Evolutionary conservation across 2,113 vertebrate species (phyloP).

Genomic region (Sander lucioperca): DNA sequence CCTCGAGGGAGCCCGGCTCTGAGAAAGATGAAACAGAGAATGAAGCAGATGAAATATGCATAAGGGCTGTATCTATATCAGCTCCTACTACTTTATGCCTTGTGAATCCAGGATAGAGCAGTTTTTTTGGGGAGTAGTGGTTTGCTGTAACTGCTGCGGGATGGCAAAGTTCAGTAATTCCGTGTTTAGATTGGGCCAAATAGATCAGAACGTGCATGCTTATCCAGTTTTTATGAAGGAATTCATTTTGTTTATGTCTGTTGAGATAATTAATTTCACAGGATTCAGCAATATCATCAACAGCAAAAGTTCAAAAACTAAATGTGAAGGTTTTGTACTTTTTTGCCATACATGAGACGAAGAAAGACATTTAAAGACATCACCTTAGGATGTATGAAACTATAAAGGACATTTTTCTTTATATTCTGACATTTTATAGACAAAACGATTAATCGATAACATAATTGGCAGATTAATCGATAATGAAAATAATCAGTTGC

Average conservation of each 20-base stretch:
- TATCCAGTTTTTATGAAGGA: background rate
- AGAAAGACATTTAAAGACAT: background rate
- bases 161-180: conserved; percentile 7
- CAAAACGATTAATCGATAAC: background rate
- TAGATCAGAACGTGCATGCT: background rate
- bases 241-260: background rate
- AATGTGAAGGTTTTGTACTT: background rate
- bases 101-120: conserved; percentile 19
- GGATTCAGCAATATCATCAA: background rate
- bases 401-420: background rate
- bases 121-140: background rate
- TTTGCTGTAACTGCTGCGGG: conserved; percentile 7
- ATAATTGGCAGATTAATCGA: background rate
- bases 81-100: conserved; percentile 12
- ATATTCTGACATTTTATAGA: background rate
- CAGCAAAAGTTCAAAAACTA: background rate
- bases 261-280: background rate
- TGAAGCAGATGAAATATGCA: conserved; percentile 69
- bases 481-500: background rate
- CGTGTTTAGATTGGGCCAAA: background rate
- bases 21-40: conserved; percentile 69
- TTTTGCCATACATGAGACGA: background rate
- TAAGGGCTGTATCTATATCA: conserved; percentile 35
- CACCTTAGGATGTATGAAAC: background rate
- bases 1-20: conserved; percentile 64